Conservation (phyloP, 2,113 vertebrate species). For the Peromyscus polionotus region DNA sequence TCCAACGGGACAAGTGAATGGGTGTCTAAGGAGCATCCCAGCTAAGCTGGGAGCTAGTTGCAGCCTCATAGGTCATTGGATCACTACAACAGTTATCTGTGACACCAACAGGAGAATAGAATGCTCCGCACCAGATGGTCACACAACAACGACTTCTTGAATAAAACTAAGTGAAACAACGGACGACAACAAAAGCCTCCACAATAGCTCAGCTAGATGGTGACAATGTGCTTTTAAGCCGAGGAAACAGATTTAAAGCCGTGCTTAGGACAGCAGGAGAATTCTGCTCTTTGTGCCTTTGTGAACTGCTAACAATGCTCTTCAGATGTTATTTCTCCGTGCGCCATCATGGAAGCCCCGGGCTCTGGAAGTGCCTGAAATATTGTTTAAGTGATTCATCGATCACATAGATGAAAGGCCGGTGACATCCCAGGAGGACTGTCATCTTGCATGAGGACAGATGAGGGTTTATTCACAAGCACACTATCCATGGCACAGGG, state of each 20-base stretch:
- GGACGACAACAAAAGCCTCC: background rate
- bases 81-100: background rate
- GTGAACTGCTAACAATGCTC: background rate
- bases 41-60: background rate
- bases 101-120: background rate
- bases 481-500: background rate
- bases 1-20: background rate
- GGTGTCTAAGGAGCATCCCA: background rate
- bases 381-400: background rate
- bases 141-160: background rate
- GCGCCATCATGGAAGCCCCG: background rate
- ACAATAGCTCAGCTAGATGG: background rate
- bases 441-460: background rate
- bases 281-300: background rate
- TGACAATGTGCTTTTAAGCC: conserved; percentile 7
- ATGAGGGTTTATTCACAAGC: background rate
- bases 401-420: background rate
- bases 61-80: background rate
- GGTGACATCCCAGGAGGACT: background rate
- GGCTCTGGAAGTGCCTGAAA: background rate
- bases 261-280: background rate
- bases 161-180: background rate
- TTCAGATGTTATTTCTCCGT: background rate
- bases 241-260: background rate
- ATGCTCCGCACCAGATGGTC: background rate